phyloP scores from a whole-genome alignment of 2,113 vertebrate genomes.

The Rostratula benghalensis region DNA sequence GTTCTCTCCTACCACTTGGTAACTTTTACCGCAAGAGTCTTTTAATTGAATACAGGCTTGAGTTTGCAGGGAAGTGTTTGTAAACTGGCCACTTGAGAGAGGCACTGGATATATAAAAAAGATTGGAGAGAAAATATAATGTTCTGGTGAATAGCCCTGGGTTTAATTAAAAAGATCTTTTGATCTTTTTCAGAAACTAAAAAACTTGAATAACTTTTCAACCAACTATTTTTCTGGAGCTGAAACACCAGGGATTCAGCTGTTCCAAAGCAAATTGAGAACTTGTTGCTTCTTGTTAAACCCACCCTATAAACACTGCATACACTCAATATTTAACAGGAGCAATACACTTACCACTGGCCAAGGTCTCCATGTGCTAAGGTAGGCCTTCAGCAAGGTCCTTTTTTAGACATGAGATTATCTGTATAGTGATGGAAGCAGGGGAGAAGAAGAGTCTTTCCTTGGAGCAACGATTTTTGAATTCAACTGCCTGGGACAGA shows the following conservation, averaged over 20 bases:
- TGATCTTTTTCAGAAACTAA: neutral
- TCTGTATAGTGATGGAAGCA: neutral
- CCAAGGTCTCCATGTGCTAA: neutral
- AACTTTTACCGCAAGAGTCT: neutral
- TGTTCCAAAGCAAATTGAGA: neutral
- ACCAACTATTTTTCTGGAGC: neutral
- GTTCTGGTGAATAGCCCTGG: neutral
- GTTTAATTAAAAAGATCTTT: slow-evolving; percentile 24
- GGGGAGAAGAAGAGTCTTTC: too few relatives aligned
- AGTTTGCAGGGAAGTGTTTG: neutral
- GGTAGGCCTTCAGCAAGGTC: neutral
- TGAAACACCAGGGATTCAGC: neutral
- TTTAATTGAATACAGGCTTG: neutral
- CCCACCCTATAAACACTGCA: neutral
- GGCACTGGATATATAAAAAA: neutral
- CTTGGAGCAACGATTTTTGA: neutral
- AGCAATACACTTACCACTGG: neutral
- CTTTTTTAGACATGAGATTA: neutral
- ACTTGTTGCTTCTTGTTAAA: neutral
- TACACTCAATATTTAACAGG: neutral
- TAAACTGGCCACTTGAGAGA: neutral
- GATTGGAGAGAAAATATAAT: neutral
- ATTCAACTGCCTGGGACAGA: neutral
- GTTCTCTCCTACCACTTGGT: neutral
- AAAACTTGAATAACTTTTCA: neutral